Conservation (phyloP, 2,113 vertebrate genomes). For the Lasiurus cinereus region DNA sequence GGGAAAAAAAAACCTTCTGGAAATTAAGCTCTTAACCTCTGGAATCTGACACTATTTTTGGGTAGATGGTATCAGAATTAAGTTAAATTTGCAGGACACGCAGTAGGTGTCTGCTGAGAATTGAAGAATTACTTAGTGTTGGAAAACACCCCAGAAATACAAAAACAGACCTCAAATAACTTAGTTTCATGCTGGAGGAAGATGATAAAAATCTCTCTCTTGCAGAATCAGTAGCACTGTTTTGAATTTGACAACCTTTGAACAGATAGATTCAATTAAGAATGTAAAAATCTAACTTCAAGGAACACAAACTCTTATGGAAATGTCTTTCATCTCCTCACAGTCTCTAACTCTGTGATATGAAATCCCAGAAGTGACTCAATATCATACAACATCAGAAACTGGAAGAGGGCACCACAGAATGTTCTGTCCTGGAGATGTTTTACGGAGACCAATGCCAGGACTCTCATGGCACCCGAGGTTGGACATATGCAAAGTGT, state of each 20-base stretch:
- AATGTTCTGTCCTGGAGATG: slow-evolving; percentile 13
- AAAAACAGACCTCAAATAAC: slow-evolving; percentile 1
- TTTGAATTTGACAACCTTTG: slow-evolving; percentile 29
- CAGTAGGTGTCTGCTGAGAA: not conserved
- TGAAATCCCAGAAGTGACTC: slow-evolving; percentile 76
- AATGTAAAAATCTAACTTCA: slow-evolving; percentile 65
- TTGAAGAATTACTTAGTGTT: not conserved
- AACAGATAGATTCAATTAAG: slow-evolving; percentile 15
- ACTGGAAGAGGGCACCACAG: not conserved
- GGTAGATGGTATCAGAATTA: not conserved
- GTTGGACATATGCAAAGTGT: not conserved
- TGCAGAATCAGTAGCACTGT: not conserved
- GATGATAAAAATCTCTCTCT: not conserved
- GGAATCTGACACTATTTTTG: not conserved
- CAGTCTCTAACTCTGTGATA: slow-evolving; percentile 56
- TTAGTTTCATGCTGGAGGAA: not conserved
- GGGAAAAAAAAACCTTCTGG: not conserved
- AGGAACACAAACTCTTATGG: slow-evolving; percentile 59
- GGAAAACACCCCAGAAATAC: not conserved
- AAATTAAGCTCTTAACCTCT: not conserved
- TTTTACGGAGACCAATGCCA: not conserved
- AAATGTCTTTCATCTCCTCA: slow-evolving; percentile 71
- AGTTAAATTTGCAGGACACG: not conserved
- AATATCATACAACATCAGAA: slow-evolving; percentile 62
- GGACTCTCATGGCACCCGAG: slow-evolving; percentile 1